Percentiles rank a stretch among this genome's conserved stretches.
Conservation (phyloP, 2,888 invertebrate species). For the Cecidostiba fungosa region DNA sequence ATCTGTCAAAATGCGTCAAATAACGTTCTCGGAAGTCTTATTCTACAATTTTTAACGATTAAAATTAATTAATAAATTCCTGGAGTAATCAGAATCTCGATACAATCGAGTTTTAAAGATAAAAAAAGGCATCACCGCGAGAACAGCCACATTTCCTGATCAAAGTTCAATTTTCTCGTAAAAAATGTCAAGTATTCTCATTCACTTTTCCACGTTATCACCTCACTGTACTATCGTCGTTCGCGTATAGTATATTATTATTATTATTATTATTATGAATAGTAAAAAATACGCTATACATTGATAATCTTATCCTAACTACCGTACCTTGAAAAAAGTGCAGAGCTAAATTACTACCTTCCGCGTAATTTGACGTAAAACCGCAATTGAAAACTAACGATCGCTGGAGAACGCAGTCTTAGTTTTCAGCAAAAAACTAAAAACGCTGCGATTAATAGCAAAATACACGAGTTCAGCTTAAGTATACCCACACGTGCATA, state of each 20-base stretch:
- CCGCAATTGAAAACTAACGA: neutral
- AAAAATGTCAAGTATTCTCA: neutral
- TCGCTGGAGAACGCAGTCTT: too few relatives aligned
- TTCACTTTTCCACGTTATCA: neutral
- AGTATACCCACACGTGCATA: neutral
- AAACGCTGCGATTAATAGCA: neutral
- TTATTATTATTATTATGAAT: too few relatives aligned
- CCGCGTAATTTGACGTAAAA: neutral
- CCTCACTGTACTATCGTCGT: too few relatives aligned
- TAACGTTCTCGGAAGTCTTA: neutral
- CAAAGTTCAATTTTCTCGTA: neutral
- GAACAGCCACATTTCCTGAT: neutral
- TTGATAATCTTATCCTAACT: neutral
- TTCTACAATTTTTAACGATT: neutral
- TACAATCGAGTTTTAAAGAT: neutral
- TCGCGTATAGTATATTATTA: neutral
- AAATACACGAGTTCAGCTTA: neutral
- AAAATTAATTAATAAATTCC: conserved; percentile 30
- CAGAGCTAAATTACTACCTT: too few relatives aligned
- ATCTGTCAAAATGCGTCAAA: neutral
- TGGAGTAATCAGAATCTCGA: conserved; percentile 17
- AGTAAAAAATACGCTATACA: neutral
- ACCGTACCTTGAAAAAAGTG: neutral
- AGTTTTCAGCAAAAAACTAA: neutral
- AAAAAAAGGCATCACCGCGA: neutral